Conservation (phyloP, 2,888 invertebrate genomes). For the Phytoseiulus persimilis region DNA sequence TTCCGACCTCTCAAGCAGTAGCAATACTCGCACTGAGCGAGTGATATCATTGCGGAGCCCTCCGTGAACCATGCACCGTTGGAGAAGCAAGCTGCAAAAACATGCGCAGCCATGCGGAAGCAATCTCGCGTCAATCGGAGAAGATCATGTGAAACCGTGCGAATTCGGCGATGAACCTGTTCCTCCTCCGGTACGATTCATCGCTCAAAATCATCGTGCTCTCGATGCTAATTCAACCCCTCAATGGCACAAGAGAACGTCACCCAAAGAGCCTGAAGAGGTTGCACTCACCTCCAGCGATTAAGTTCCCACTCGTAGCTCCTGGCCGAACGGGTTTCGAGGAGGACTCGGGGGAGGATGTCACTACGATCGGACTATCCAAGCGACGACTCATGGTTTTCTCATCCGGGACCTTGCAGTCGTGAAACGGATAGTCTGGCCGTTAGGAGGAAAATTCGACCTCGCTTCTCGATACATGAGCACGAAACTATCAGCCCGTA, state of each 20-base stretch:
- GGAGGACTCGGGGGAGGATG: conserved; percentile 11
- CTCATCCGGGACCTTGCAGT: background rate
- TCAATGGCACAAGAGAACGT: too few species aligned
- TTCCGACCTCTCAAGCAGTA: conserved; percentile 47
- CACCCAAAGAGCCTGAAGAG: background rate
- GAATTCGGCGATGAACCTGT: too few species aligned
- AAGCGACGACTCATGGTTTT: background rate
- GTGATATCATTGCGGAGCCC: conserved; percentile 34
- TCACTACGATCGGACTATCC: conserved; percentile 24
- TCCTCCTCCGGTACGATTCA: too few species aligned
- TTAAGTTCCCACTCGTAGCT: background rate
- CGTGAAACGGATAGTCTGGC: background rate
- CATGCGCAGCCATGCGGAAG: background rate
- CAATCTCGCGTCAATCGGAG: background rate
- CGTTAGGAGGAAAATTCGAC: background rate
- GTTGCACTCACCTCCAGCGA: background rate
- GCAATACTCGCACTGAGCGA: background rate
- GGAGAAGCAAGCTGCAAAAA: conserved; percentile 14
- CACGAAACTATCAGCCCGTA: too few species aligned
- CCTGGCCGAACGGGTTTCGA: background rate
- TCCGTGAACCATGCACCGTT: conserved; percentile 32
- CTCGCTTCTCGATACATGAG: too few species aligned
- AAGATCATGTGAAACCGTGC: too few species aligned
- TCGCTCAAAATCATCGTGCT: too few species aligned
- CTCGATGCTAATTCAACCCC: too few species aligned